Percentiles rank a stretch among this genome's conserved stretches.
Conservation (phyloP, 53 echinoderm and acorn worm genomes). For the Crossaster papposus region DNA sequence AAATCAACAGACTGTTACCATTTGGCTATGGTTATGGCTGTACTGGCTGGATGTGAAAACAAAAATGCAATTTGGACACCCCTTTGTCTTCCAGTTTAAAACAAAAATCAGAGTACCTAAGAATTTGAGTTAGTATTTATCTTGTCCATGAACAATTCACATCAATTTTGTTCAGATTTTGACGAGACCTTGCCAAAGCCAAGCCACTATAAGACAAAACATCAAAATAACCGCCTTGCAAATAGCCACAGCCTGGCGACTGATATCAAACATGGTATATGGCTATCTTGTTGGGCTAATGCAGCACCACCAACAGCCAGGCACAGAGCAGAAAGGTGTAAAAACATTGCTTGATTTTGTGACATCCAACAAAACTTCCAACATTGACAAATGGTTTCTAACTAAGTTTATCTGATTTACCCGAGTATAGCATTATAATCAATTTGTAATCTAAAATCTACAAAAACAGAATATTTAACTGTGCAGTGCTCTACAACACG, state of each 20-base stretch:
- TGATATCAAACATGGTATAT: background rate
- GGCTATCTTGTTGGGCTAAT: background rate
- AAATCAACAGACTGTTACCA: too few species aligned
- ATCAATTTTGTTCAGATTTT: too few species aligned
- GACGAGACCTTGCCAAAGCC: too few species aligned
- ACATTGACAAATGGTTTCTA: background rate
- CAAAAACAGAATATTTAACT: background rate
- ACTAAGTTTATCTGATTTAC: background rate
- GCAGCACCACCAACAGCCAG: background rate
- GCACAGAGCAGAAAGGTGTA: background rate
- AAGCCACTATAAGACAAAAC: too few species aligned
- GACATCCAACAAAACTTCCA: background rate
- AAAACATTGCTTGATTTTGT: background rate
- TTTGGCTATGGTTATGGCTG: too few species aligned
- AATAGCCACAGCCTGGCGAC: background rate
- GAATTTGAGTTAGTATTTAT: too few species aligned
- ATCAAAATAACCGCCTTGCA: too few species aligned
- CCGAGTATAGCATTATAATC: background rate
- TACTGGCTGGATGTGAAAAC: too few species aligned
- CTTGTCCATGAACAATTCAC: too few species aligned
- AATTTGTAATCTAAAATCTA: background rate
- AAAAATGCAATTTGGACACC: too few species aligned
- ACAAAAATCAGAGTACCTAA: too few species aligned
- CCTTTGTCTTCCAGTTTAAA: too few species aligned
- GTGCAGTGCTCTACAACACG: background rate